phyloP scores from a whole-genome alignment of 2,888 invertebrate species.

The Diarsia rubi region DNA sequence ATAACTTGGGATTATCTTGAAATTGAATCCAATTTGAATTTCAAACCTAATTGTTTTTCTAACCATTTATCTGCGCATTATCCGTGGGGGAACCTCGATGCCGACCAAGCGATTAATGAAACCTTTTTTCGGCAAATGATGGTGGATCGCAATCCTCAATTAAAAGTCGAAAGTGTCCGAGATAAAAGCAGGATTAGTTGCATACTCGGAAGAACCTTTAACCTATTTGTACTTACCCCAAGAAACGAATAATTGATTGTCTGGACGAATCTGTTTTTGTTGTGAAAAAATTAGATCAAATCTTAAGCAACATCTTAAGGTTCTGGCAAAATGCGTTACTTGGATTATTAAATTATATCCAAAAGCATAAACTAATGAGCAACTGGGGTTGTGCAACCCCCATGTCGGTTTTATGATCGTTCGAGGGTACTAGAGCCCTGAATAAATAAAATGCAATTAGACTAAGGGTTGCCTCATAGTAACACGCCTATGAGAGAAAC shows the following conservation, averaged over 20 bases:
- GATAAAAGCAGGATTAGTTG: slow-evolving; percentile 47
- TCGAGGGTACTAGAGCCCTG: slow-evolving; percentile 80
- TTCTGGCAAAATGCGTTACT: no score
- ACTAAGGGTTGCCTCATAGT: slow-evolving; percentile 75
- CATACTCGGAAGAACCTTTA: slow-evolving; percentile 27
- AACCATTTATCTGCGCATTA: slow-evolving; percentile 70
- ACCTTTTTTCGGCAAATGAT: slow-evolving; percentile 64
- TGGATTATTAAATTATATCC: slow-evolving; percentile 70
- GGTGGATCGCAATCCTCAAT: slow-evolving; percentile 58
- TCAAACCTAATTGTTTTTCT: slow-evolving; percentile 71
- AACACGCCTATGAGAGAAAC: slow-evolving; percentile 71
- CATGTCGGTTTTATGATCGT: slow-evolving; percentile 71
- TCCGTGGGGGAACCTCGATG: slow-evolving; percentile 59
- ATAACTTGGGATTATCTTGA: slow-evolving; percentile 66
- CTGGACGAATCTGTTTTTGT: not conserved
- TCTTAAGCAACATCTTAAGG: no score
- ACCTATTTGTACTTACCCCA: not conserved
- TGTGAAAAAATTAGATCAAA: no score
- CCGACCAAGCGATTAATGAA: slow-evolving; percentile 67
- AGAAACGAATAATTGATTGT: not conserved
- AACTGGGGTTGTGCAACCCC: slow-evolving; percentile 70
- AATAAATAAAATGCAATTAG: slow-evolving; percentile 90
- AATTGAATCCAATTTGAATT: slow-evolving; percentile 72
- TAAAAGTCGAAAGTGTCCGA: slow-evolving; percentile 59
- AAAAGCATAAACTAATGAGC: slow-evolving; percentile 80